Conservation (phyloP, 2,888 invertebrate species). For the Fragum sueziense region DNA sequence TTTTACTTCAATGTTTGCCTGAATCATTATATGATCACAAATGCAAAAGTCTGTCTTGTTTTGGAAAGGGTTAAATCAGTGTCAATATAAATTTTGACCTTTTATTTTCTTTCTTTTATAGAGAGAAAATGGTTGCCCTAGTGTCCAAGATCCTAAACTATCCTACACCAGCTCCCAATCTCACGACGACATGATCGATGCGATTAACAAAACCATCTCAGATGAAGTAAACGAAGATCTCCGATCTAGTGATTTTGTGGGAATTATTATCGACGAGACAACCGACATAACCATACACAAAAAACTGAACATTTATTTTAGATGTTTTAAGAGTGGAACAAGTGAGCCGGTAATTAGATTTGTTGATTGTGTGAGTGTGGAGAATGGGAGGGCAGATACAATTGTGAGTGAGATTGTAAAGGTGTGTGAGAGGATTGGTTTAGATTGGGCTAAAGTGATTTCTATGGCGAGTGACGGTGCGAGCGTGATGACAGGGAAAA, state of each 20-base stretch:
- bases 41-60: neutral
- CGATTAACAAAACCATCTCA: constrained; percentile 19
- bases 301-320: constrained; percentile 47
- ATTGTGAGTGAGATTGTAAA: constrained; percentile 32
- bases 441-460: constrained; percentile 31
- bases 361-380: constrained; percentile 30
- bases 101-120: constrained; percentile 4
- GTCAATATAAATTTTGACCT: neutral
- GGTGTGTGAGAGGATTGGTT: constrained; percentile 19
- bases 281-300: constrained; percentile 51
- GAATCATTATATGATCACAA: neutral
- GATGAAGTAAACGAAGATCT: constrained; percentile 24
- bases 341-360: constrained; percentile 37
- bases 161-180: constrained; percentile 26
- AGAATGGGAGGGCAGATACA: constrained; percentile 46
- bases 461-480: constrained; percentile 54
- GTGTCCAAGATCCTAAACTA: constrained; percentile 27
- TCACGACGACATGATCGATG: constrained; percentile 44
- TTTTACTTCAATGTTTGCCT: neutral
- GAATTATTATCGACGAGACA: constrained; percentile 40
- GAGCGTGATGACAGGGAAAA: constrained; percentile 40
- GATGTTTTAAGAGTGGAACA: constrained; percentile 25
- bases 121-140: constrained; percentile 27
- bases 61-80: neutral
- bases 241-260: constrained; percentile 29